Evolutionary conservation across 2,113 vertebrate species (phyloP).

Genomic region (Podilymbus podiceps): DNA sequence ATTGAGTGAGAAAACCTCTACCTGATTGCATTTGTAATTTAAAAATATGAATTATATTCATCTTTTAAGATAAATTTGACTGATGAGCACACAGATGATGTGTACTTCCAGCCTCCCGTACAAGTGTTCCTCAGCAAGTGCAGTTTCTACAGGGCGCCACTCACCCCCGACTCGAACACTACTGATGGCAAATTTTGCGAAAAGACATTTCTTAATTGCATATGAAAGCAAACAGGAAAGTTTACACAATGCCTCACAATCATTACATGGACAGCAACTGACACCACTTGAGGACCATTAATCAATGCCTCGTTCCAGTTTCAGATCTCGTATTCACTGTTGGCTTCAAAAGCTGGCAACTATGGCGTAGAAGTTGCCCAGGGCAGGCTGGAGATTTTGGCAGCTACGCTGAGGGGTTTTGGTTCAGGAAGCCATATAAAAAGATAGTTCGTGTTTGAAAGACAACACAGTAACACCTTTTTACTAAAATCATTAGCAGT

Average conservation of each 20-base stretch:
- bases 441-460: background rate
- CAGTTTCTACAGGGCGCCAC: background rate
- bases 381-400: background rate
- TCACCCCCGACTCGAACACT: background rate
- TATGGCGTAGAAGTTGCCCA: background rate
- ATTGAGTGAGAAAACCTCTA: background rate
- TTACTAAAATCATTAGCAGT: background rate
- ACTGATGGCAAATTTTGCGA: background rate
- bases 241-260: background rate
- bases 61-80: background rate
- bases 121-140: background rate
- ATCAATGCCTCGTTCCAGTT: background rate
- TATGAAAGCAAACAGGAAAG: background rate
- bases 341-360: background rate
- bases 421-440: background rate
- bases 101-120: background rate
- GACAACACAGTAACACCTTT: background rate
- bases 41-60: background rate
- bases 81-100: fast-evolving
- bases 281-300: background rate
- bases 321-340: background rate
- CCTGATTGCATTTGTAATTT: background rate
- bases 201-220: background rate
- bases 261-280: background rate
- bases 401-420: background rate